phyloP scores from a whole-genome alignment of 2,113 vertebrate species.

The western clawed frog (Xenopus tropicalis) region UCB_Xtro_10.0 CM004451.2:85112501-85113000 shows the following conservation, averaged over 20 bases:
- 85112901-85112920: conserved; percentile 30
- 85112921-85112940: conserved; percentile 10
- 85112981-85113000: background rate
- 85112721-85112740: conserved; percentile 3
- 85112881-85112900: conserved; percentile 13
- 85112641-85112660: too few relatives aligned
- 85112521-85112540: too few relatives aligned
- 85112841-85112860: conserved; percentile 28
- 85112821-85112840: conserved; percentile 16
- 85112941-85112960: conserved; percentile 2
- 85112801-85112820: conserved; percentile 22
- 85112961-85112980: background rate
- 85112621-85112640: too few relatives aligned
- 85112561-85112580: too few relatives aligned
- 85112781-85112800: conserved; percentile 7
- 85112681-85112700: conserved; percentile 8
- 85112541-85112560: too few relatives aligned
- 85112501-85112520: too few relatives aligned
- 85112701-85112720: background rate
- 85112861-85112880: conserved; percentile 11
- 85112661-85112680: too few relatives aligned
- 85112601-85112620: too few relatives aligned
- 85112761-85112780: background rate
- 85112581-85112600: too few relatives aligned
- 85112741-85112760: conserved; percentile 38